phyloP scores from a whole-genome alignment of 2,888 invertebrate species.

The Drosophila niveifrons region DNA sequence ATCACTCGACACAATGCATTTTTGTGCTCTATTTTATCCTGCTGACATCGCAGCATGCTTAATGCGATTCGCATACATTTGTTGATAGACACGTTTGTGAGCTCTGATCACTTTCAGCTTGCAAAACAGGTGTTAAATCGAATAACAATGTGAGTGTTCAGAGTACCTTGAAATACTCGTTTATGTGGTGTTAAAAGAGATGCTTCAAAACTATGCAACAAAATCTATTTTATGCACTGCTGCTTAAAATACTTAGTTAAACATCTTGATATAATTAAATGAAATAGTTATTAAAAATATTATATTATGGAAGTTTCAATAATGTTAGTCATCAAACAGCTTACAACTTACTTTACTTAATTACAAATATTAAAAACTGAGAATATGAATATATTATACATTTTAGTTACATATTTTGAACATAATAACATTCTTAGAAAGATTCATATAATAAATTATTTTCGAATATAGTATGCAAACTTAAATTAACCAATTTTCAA shows the following conservation, averaged over 20 bases:
- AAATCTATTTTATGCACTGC: background rate
- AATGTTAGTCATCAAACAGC: too few species aligned
- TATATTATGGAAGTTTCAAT: too few species aligned
- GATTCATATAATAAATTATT: too few species aligned
- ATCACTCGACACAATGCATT: constrained; percentile 36
- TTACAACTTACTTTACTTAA: too few species aligned
- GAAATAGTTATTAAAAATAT: too few species aligned
- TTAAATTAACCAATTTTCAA: too few species aligned
- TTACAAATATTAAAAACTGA: too few species aligned
- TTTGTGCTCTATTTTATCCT: constrained; percentile 20
- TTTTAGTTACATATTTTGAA: too few species aligned
- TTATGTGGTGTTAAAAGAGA: background rate
- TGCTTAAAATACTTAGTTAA: background rate
- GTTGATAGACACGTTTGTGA: constrained; percentile 26
- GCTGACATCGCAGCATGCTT: constrained; percentile 68
- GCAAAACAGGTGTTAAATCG: constrained; percentile 34
- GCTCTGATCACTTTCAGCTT: constrained; percentile 13
- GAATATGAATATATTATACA: too few species aligned
- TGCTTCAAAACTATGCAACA: background rate
- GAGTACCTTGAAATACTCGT: background rate
- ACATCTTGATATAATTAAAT: too few species aligned
- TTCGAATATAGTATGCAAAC: too few species aligned
- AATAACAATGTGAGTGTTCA: constrained; percentile 19
- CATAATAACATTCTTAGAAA: too few species aligned
- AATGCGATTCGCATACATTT: constrained; percentile 27